Percentiles rank a stretch among this genome's conserved stretches.
These are phyloP conservation scores for Porites australiensis DNA, from an alignment of 64 coral and sea anemone species.

Conservation along the genomic window DNA sequence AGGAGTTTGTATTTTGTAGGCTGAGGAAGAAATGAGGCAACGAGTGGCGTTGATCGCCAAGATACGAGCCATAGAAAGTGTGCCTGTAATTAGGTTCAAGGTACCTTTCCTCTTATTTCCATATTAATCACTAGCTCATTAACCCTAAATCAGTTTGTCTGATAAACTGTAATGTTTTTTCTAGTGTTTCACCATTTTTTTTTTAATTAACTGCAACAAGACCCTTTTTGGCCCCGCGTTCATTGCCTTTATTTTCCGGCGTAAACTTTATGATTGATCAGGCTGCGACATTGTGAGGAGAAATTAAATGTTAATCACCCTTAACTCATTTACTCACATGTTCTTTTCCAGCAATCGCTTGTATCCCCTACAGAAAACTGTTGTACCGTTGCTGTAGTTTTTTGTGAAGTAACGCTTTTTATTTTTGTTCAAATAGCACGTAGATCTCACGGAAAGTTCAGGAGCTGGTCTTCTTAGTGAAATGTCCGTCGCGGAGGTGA, in stretches of 20 bases:
- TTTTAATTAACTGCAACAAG: no score
- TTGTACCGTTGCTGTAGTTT: no score
- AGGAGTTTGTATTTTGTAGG: slow-evolving; percentile 53
- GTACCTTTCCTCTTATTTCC: background rate
- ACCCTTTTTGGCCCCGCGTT: no score
- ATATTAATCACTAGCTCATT: background rate
- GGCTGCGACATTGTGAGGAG: no score
- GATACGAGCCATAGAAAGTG: slow-evolving; percentile 98
- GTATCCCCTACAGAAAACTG: no score
- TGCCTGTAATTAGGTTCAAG: slow-evolving; percentile 97
- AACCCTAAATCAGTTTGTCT: background rate
- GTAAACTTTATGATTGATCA: no score
- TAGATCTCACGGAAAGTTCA: slow-evolving; percentile 94
- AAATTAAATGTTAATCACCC: no score
- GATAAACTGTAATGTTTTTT: no score
- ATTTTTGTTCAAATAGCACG: slow-evolving; percentile 68
- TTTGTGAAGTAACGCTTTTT: background rate
- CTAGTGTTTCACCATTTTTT: no score
- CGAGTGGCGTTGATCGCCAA: slow-evolving; percentile 95
- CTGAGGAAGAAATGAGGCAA: slow-evolving; percentile 99
- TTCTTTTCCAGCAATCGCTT: no score
- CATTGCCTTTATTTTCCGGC: no score
- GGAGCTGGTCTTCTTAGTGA: slow-evolving; percentile 96
- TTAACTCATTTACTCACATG: no score
- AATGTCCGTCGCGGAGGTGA: slow-evolving; percentile 97